Percentiles rank a stretch among this genome's conserved stretches.
phyloP scores from a whole-genome alignment of 2,113 vertebrate species.

The Otis tarda region DNA sequence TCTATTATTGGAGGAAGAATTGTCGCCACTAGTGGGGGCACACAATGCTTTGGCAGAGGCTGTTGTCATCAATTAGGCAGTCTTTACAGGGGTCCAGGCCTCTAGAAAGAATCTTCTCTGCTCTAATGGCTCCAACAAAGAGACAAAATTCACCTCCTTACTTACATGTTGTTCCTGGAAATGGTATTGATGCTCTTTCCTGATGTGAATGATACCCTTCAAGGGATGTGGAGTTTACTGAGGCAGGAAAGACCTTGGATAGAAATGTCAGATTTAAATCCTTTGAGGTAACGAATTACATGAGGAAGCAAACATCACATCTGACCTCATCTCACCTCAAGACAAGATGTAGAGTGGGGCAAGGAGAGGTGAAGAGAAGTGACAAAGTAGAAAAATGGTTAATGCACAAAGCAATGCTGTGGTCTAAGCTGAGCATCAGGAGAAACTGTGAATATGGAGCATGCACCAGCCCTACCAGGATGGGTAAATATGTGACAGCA shows the following conservation, averaged over 20 bases:
- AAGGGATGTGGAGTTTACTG: not conserved
- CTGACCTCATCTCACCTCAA: not conserved
- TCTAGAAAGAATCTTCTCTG: not conserved
- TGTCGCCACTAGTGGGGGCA: accelerated
- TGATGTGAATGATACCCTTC: not conserved
- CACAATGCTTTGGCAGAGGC: not conserved
- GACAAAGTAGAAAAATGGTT: not conserved
- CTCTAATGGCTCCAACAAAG: not conserved
- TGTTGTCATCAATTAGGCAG: not conserved
- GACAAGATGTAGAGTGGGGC: not conserved
- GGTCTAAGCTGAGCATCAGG: not conserved
- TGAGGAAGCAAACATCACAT: not conserved
- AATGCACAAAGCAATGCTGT: not conserved
- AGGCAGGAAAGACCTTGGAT: not conserved
- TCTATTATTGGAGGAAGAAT: not conserved
- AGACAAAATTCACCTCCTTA: not conserved
- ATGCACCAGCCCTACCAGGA: not conserved
- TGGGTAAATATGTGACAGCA: not conserved
- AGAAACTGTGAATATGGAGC: not conserved
- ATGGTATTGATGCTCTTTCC: not conserved
- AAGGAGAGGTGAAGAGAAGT: not conserved
- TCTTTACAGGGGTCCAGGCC: not conserved
- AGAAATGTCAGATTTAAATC: not conserved
- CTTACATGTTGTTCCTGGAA: not conserved
- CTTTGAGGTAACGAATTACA: not conserved